Evolutionary conservation across 2,888 invertebrate genomes (phyloP).

Genomic region (Scaptomyza flava): DNA sequence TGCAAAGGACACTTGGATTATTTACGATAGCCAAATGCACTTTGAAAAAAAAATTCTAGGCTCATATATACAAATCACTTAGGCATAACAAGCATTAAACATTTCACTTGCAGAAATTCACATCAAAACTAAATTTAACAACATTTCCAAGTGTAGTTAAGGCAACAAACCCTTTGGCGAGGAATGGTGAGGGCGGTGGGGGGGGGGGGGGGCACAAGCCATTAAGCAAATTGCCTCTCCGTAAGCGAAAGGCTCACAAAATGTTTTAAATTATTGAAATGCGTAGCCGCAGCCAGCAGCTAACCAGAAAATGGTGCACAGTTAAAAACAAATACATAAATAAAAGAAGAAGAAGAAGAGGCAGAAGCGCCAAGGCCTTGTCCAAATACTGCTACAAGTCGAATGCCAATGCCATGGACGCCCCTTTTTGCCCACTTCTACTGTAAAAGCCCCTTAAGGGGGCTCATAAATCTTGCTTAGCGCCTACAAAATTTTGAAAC

Average conservation of each 20-base stretch:
- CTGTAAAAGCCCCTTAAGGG: constrained; percentile 48
- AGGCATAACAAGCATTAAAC: not conserved
- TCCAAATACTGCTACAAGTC: constrained; percentile 30
- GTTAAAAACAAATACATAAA: constrained; percentile 63
- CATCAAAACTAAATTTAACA: not conserved
- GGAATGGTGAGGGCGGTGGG: not conserved
- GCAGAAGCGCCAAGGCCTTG: constrained; percentile 23
- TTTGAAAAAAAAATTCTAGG: no score
- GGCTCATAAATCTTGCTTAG: constrained; percentile 76
- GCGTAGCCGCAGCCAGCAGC: constrained; percentile 39
- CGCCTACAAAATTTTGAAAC: constrained; percentile 35
- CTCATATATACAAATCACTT: not conserved
- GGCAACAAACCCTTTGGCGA: constrained; percentile 27
- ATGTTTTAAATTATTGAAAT: constrained; percentile 77
- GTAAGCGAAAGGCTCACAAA: constrained; percentile 43
- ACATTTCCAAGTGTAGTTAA: constrained; percentile 1
- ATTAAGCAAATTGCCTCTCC: constrained; percentile 74
- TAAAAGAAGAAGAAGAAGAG: constrained; percentile 2
- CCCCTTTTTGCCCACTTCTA: not conserved
- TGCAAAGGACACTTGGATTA: constrained; percentile 37
- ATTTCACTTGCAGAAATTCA: not conserved
- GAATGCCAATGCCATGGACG: constrained; percentile 61
- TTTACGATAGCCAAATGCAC: constrained; percentile 29
- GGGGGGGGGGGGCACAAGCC: constrained; percentile 37
- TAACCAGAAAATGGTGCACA: constrained; percentile 43